Evolutionary conservation across 2,797 vertebrate species (phyloP).

Genomic region (Myotis daubentonii): DNA sequence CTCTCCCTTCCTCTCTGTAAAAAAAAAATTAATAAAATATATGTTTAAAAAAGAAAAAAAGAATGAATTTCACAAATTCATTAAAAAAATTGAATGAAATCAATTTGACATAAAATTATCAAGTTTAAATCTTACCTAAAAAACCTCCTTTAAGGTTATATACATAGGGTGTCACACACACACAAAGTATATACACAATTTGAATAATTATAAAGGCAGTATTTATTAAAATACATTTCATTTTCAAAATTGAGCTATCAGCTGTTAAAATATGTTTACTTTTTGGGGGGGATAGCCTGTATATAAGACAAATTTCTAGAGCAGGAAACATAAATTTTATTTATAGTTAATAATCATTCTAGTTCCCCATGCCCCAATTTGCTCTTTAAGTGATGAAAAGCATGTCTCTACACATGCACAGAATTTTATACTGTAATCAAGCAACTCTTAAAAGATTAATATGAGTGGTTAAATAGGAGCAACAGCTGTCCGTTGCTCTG

Average conservation of each 20-base stretch:
- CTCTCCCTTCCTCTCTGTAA: no score
- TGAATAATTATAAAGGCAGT: no score
- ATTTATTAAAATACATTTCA: no score
- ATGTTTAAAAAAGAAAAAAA: no score
- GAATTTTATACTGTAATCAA: neutral
- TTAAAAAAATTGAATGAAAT: neutral
- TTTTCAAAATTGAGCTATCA: no score
- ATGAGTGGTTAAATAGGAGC: neutral
- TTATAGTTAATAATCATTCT: neutral
- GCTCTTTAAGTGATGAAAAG: neutral
- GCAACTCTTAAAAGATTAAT: neutral
- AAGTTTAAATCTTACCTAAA: neutral
- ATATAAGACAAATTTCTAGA: neutral
- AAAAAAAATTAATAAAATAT: no score
- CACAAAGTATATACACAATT: neutral
- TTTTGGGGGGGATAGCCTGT: no score
- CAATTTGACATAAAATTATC: neutral
- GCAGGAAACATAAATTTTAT: neutral
- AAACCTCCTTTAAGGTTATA: neutral
- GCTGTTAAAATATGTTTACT: no score
- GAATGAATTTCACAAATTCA: no score
- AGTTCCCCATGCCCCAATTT: neutral
- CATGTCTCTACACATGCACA: neutral
- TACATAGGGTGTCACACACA: neutral
- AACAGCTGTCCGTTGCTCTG: neutral